Evolutionary conservation across 2,888 invertebrate species (phyloP), one percentile per base, ranked within the genome.

Genomic region (Diarsia brunnea): DNA sequence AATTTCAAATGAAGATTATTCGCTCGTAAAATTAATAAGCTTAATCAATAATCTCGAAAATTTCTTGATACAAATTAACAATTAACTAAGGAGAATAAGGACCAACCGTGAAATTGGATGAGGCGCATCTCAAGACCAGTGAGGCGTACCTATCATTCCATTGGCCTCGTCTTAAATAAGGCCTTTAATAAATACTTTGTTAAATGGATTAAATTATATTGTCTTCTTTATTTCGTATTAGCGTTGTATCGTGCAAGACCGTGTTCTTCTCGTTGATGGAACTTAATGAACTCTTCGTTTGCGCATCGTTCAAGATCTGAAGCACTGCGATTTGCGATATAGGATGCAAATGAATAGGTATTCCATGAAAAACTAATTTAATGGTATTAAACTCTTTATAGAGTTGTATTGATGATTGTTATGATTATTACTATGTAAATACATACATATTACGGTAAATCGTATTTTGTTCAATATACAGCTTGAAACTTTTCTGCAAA

Each of bases 21-120:
- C 68, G 66, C 19, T 49, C 43, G 49, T 2, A 66, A 76, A 82
- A 81, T 76, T 45, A 81, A 80, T 78, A 67, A 78, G 77, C 76
- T 86, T 84, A 75, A 84, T 86, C 80, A 86, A 85, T 84, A 79
- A 87, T 84, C 85, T 78, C 27, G n/a, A 75, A 82, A 84, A 68
- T 78, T 86, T 89, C 88, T 85, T 91, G 92, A 92, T 92, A 92
- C 89, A 92, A 93, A 94, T 93, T 92, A 92, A 89, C 89, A 93
- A 92, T 94, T 92, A 93, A 92, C 92, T 90, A 91, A 90, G 91
- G 87, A 86, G 88, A 77, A 63, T 82, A 70, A 87, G 84, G 78
- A 86, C 85, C 80, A 84, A 88, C 90, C 93, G 91, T 93, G 89
- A 91, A 94, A 94, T 93, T 92, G 90, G 91, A 91, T 93, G 80